A percentile compares a stretch with the other conserved stretches of the same genome.
These are phyloP conservation scores for Mamestra brassicae DNA, from an alignment of 2,888 invertebrate species.

Conservation along the genomic window DNA sequence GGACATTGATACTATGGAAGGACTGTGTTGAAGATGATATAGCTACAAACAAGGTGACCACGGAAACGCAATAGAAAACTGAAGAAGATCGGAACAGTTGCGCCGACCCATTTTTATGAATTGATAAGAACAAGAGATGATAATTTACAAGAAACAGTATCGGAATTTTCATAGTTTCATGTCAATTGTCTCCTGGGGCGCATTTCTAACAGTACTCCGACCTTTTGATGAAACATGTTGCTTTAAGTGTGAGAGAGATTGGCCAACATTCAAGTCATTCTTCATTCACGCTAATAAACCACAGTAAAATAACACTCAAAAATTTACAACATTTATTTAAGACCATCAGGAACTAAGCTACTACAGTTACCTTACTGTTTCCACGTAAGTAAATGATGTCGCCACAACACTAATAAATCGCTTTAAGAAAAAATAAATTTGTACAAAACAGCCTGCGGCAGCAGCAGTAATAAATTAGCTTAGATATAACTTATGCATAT, in stretches of 20 bases:
- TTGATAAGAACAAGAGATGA: too few relatives aligned
- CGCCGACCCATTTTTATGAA: too few relatives aligned
- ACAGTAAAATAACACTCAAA: background rate
- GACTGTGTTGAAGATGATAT: too few relatives aligned
- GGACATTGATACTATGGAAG: too few relatives aligned
- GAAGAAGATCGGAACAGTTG: too few relatives aligned
- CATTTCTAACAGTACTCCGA: background rate
- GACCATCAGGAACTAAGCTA: background rate
- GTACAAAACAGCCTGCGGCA: background rate
- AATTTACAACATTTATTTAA: constrained; percentile 6
- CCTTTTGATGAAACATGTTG: background rate
- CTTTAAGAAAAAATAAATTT: background rate
- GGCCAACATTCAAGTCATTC: too few relatives aligned
- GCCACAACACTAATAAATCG: background rate
- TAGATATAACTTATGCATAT: background rate
- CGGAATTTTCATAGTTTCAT: too few relatives aligned
- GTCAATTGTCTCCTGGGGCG: background rate
- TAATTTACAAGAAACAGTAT: too few relatives aligned
- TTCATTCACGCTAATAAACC: too few relatives aligned
- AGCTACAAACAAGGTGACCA: too few relatives aligned
- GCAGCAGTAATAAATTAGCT: background rate
- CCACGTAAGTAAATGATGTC: background rate
- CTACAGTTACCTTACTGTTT: background rate
- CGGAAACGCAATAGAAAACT: too few relatives aligned
- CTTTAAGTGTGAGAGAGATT: background rate